phyloP scores from a whole-genome alignment of 1,140 invertebrate species.

The Steinernema feltiae region DNA sequence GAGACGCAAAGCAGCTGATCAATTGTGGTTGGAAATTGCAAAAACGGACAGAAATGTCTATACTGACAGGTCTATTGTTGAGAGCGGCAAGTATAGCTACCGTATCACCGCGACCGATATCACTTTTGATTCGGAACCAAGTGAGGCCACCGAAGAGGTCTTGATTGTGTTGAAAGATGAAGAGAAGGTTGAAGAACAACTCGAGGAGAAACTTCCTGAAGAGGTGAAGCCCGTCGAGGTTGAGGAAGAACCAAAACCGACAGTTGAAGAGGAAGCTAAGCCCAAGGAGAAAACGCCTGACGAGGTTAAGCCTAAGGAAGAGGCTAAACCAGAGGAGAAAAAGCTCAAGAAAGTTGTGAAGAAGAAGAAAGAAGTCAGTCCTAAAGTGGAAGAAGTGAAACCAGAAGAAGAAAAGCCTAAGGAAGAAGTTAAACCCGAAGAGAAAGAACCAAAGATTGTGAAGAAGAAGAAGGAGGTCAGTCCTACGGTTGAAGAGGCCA shows the following conservation, averaged over 20 bases:
- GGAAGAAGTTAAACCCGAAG: background rate
- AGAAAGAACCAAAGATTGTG: background rate
- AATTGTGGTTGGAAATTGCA: conserved; percentile 33
- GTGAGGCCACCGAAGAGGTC: conserved; percentile 21
- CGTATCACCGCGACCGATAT: conserved; percentile 35
- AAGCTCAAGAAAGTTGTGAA: background rate
- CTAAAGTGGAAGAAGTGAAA: background rate
- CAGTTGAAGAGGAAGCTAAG: conserved; percentile 23
- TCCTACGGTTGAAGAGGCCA: background rate
- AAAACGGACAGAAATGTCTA: conserved; percentile 29
- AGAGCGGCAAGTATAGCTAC: conserved; percentile 34
- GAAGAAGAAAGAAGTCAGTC: background rate
- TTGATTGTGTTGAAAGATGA: conserved; percentile 10
- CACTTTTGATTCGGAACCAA: conserved; percentile 22
- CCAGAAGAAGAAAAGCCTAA: background rate
- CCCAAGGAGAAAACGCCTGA: background rate
- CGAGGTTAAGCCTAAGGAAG: background rate
- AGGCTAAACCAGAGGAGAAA: conserved; percentile 21
- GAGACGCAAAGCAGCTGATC: conserved; percentile 23
- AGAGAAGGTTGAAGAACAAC: background rate
- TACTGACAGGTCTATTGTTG: conserved; percentile 26
- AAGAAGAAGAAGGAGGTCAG: conserved; percentile 5
- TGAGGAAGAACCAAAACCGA: conserved; percentile 15
- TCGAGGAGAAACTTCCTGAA: background rate
- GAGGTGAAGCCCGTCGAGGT: background rate